Evolutionary conservation across 2,888 invertebrate genomes (phyloP), one percentile per base, ranked within the genome.

Genomic region (Pinctada fucata): DNA sequence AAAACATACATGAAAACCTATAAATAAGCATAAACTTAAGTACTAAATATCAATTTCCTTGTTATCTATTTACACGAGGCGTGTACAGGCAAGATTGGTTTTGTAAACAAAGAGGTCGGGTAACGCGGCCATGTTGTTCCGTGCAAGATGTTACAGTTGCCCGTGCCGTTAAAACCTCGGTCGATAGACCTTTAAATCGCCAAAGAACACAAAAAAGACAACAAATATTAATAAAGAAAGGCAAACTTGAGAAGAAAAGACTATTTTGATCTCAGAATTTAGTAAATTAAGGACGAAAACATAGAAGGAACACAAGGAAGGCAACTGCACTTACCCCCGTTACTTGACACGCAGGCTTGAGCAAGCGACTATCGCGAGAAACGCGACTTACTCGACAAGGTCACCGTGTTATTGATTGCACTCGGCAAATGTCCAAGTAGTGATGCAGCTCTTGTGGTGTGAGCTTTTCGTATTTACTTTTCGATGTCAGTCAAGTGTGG

Each of bases 301-400:
- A 68, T 58, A 58, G 58, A 51, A 47, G 69, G 48, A 68, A 69
- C 75, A 48, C 58, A 69, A 4, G 49, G 75, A 75, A 69, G 75
- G 75, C 75, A 69, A 69, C 75, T 69, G 69, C 69, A 52, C 52
- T 52, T 50, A 71, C n/a, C 71, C 31, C 8, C 49, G 71, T 48
- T 48, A 45, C 49, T 31, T 71, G 71, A 48, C 71, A 71, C 71
- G 71, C 71, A 31, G 51, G n/a, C 71, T 52, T 10, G 31, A 67
- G 16, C n/a, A 45, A 67, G 45, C 10, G 45, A 10, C 31, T 10
- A n/a, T n/a, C 67, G 16, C 10, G 45, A 67, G 67, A 45, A 10
- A n/a, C n/a, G 16, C 67, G 10, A 45, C 67, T 31, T 31, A n/a
- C 16, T 31, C 45, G 45, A n/a, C 16, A 67, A 4, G 67, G 67